Percentiles rank a stretch among this genome's conserved stretches.
Evolutionary conservation across 2,888 invertebrate species (phyloP).

Genomic region (Carterocephalus palaemon): DNA sequence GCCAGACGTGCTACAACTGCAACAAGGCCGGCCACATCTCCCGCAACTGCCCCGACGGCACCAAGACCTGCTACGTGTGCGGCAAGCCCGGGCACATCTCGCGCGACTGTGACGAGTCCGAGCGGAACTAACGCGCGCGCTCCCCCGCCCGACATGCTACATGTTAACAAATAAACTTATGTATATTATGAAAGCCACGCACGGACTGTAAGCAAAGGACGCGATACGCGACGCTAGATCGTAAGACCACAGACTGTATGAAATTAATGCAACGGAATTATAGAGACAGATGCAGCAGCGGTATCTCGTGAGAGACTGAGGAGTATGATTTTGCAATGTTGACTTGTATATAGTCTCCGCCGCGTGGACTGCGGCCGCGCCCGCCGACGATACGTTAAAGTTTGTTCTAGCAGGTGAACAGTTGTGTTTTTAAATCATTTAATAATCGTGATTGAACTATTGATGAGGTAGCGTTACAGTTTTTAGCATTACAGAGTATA

Average conservation of each 20-base stretch:
- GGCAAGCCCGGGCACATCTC: constrained; percentile 94
- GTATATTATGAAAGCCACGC: constrained; percentile 75
- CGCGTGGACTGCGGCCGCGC: constrained; percentile 46
- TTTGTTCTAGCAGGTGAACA: constrained; percentile 75
- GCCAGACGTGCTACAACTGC: constrained; percentile 95
- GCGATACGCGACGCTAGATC: constrained; percentile 63
- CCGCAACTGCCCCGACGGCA: constrained; percentile 90
- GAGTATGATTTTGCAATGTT: constrained; percentile 68
- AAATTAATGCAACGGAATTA: constrained; percentile 69
- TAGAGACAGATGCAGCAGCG: constrained; percentile 66
- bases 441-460: constrained; percentile 77
- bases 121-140: constrained; percentile 77
- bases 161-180: constrained; percentile 59
- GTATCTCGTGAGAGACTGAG: constrained; percentile 55
- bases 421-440: constrained; percentile 79
- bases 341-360: constrained; percentile 72
- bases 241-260: constrained; percentile 65
- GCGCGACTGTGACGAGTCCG: constrained; percentile 92
- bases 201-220: constrained; percentile 78
- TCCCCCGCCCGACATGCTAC: constrained; percentile 30
- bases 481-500: constrained; percentile 80
- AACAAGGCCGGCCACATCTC: constrained; percentile 96
- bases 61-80: constrained; percentile 95
- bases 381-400: constrained; percentile 57
- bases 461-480: constrained; percentile 78